phyloP scores from a whole-genome alignment of 2,113 vertebrate genomes.

The Rana temporaria region DNA sequence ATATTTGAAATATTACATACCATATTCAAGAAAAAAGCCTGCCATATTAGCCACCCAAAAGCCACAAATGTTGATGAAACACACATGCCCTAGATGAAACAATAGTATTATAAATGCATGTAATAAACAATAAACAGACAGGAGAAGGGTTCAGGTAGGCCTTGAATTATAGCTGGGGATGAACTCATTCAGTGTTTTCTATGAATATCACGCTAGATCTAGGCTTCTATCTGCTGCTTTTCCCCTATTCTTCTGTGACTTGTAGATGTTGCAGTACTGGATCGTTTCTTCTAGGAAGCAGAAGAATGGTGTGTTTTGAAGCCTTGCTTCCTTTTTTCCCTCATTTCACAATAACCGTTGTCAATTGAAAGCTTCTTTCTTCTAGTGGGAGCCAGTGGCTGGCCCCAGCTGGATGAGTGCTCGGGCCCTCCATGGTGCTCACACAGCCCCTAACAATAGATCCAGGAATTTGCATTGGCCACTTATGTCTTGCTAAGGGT shows the following conservation, averaged over 20 bases:
- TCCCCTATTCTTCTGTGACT: not conserved
- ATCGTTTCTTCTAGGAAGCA: not conserved
- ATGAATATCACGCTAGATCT: too few species aligned
- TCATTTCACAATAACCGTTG: conserved; percentile 48
- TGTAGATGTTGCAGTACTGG: not conserved
- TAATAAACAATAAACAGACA: too few species aligned
- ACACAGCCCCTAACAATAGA: not conserved
- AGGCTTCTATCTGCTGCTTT: not conserved
- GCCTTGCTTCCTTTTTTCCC: conserved; percentile 22
- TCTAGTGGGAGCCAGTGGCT: not conserved
- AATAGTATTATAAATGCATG: too few species aligned
- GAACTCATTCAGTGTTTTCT: too few species aligned
- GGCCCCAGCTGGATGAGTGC: not conserved
- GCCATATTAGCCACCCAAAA: too few species aligned
- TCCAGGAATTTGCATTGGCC: not conserved
- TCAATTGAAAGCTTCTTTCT: not conserved
- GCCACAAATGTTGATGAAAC: too few species aligned
- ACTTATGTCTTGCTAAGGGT: not conserved
- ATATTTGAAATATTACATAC: too few species aligned
- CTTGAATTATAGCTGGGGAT: too few species aligned
- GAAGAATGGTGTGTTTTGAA: conserved; percentile 5
- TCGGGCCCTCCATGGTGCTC: too few species aligned
- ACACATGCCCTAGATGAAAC: too few species aligned
- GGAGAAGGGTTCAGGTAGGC: too few species aligned
- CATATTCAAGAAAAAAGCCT: too few species aligned